Evolutionary conservation across 2,888 invertebrate species (phyloP).

Genomic region (Oasisia sp.): DNA sequence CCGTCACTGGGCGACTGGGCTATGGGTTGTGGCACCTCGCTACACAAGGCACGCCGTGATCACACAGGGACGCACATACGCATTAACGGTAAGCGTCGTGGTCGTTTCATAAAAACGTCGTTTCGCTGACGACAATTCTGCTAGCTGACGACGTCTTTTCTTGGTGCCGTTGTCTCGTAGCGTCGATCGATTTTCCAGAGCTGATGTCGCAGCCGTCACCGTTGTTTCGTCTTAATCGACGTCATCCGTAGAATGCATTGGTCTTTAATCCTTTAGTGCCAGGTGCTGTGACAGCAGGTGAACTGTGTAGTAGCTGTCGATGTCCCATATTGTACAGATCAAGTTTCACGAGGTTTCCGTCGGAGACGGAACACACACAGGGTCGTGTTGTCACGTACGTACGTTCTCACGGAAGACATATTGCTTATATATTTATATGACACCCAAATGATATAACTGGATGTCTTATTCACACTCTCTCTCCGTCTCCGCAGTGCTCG

Average conservation of each 20-base stretch:
- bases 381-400: too few species aligned
- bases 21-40: background rate
- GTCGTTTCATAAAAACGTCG: background rate
- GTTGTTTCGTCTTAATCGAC: background rate
- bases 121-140: background rate
- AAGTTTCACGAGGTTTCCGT: background rate
- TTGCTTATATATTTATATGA: background rate
- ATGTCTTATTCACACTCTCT: background rate
- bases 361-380: background rate
- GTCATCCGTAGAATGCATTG: background rate
- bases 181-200: background rate
- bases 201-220: background rate
- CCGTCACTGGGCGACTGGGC: background rate
- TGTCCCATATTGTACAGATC: background rate
- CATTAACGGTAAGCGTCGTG: background rate
- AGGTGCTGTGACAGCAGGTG: background rate
- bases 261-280: background rate
- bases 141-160: background rate
- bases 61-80: background rate
- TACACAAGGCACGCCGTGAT: background rate
- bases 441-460: background rate
- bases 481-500: background rate
- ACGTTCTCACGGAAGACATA: background rate
- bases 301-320: background rate
- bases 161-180: background rate